These are phyloP conservation scores for Ophioninae sp. DNA, from an alignment of 2,888 invertebrate genomes.

Conservation along the genomic window DNA sequence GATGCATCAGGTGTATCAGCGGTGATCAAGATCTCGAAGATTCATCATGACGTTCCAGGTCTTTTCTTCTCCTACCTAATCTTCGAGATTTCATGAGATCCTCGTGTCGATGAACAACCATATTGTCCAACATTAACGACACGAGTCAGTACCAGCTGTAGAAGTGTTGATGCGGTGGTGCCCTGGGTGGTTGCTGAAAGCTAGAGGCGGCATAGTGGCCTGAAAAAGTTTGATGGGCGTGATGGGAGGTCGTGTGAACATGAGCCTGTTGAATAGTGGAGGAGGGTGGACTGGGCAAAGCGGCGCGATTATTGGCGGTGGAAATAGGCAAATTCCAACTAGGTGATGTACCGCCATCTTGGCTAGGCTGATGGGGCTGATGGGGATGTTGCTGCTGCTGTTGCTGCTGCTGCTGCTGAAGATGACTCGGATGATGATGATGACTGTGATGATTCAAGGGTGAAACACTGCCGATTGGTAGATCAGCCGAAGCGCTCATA, in stretches of 20 bases:
- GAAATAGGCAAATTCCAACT: conserved; percentile 75
- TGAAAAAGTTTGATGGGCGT: conserved; percentile 75
- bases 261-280: conserved; percentile 71
- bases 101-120: not conserved
- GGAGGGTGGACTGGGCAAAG: conserved; percentile 71
- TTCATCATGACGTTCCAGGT: not conserved
- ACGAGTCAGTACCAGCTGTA: conserved; percentile 74
- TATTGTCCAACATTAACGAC: not conserved
- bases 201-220: conserved; percentile 74
- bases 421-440: conserved; percentile 64
- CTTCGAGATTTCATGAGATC: not conserved
- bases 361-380: conserved; percentile 58
- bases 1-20: not conserved
- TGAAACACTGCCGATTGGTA: conserved; percentile 73
- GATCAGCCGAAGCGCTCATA: conserved; percentile 68
- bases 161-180: conserved; percentile 74
- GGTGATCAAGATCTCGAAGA: not conserved
- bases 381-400: conserved; percentile 65
- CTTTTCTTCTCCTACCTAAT: not conserved
- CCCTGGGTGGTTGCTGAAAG: conserved; percentile 76
- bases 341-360: conserved; percentile 70
- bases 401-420: conserved; percentile 61
- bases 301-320: conserved; percentile 65
- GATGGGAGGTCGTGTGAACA: conserved; percentile 66
- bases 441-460: conserved; percentile 72